Base-by-base conservation (phyloP, 2,113 vertebrate species). In the Malurus cyaneus region DNA sequence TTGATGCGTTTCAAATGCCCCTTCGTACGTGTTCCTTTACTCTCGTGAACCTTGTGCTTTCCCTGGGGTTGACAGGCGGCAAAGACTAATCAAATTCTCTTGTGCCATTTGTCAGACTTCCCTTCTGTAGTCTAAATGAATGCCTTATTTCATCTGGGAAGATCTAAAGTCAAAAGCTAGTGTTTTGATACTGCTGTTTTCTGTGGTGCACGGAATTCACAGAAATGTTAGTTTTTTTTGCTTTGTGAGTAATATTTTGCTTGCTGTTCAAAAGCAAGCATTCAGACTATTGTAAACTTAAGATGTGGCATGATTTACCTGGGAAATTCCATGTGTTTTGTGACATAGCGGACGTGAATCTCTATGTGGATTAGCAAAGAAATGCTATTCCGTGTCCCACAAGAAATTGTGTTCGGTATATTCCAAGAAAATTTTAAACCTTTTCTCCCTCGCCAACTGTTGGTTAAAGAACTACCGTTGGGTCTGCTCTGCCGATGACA, bases 371-470 rank as follows among this genome's bases (percentile, higher is more conserved):
- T 62, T 84, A 71, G 25, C 19, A 28, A 66, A 65, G 70, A 62
- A n/a, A 39, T 49, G 20, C 39, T 70, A 4, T 39, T 88, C 29
- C 2, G 0, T 39, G 24, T 76, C 25, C 16, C 31, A 8, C 32
- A 56, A 11, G 29, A 83, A 80, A 76, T 47, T 36, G 5, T 3
- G 1, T 62, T 59, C 47, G 18, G 54, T 44, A 34, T 53, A 62
- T 54, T 50, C 59, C 93, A 50, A 65, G n/a, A 67, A 70, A 74
- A 36, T 85, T 85, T 72, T 81, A 76, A 81, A 85, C n/a, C 15
- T 88, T 25, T 52, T 34, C 10, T 2, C 9, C 25, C 3, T 3
- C 3, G 2, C 6, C 5, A 9, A 0, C 34, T 80, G 5, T 36
- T 61, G 8, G 2, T 56, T 72, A 31, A 89, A 69, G n/a, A 59